Conservation (phyloP, 2,113 vertebrate species). For the Embiotoca jacksoni region DNA sequence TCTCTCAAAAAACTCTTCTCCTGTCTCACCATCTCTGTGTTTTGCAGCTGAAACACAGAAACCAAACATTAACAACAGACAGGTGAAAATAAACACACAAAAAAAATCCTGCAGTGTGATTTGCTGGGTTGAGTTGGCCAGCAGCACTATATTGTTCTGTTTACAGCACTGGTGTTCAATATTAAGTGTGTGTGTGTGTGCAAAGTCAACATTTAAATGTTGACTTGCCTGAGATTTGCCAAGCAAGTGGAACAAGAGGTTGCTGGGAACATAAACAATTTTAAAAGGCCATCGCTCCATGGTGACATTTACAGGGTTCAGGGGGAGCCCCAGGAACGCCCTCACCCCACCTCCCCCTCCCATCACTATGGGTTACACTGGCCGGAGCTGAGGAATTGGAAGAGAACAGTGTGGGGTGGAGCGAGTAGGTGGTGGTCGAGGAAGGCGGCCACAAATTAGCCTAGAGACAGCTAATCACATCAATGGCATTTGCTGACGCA, state of each 20-base stretch:
- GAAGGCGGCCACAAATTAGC: slow-evolving; percentile 67
- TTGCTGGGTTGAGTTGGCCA: slow-evolving; percentile 22
- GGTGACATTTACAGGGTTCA: slow-evolving; percentile 84
- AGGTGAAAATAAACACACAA: slow-evolving; percentile 5
- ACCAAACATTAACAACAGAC: neutral
- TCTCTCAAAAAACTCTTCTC: slow-evolving; percentile 85
- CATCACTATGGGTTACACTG: slow-evolving; percentile 84
- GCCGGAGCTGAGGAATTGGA: slow-evolving; percentile 79
- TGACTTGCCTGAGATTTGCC: slow-evolving; percentile 63
- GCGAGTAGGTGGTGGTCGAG: slow-evolving; percentile 57
- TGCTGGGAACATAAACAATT: slow-evolving; percentile 76
- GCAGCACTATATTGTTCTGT: slow-evolving; percentile 21
- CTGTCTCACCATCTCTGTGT: slow-evolving; percentile 68
- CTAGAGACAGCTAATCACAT: slow-evolving; percentile 73
- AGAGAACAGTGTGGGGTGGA: slow-evolving; percentile 71
- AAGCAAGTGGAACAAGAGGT: slow-evolving; percentile 59
- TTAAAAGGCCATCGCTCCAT: slow-evolving; percentile 77
- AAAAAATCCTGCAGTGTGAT: slow-evolving; percentile 10
- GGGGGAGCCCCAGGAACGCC: slow-evolving; percentile 52
- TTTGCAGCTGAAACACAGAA: slow-evolving; percentile 73
- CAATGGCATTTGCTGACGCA: slow-evolving; percentile 75
- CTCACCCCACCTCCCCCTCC: slow-evolving; percentile 40
- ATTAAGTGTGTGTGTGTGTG: slow-evolving; percentile 37
- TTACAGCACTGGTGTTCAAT: slow-evolving; percentile 10
- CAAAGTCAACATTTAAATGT: slow-evolving; percentile 68